Conservation (phyloP, 2,888 invertebrate species). For the Leucoptera coffeella region DNA sequence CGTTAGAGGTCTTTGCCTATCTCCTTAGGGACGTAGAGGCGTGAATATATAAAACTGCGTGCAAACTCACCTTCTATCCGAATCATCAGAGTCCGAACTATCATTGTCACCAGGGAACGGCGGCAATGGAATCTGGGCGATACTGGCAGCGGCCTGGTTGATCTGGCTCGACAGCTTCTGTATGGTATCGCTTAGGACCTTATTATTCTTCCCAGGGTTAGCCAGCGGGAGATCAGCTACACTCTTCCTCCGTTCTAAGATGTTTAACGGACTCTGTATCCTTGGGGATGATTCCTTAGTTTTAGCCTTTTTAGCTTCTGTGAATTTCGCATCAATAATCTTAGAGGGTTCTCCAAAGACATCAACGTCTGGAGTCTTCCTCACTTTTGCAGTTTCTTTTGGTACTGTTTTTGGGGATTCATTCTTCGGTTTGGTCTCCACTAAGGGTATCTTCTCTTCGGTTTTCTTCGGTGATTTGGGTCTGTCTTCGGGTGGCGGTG, state of each 20-base stretch:
- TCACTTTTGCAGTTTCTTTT: not conserved
- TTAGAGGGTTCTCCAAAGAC: conserved; percentile 37
- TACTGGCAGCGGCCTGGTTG: conserved; percentile 24
- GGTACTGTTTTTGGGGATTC: conserved; percentile 18
- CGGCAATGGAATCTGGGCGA: conserved; percentile 18
- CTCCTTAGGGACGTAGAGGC: too few species aligned
- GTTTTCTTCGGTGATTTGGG: conserved; percentile 19
- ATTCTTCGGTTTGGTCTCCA: conserved; percentile 15
- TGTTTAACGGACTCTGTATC: conserved; percentile 28
- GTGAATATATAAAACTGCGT: too few species aligned
- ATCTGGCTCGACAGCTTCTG: conserved; percentile 54
- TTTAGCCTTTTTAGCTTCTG: conserved; percentile 27
- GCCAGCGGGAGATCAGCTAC: conserved; percentile 29
- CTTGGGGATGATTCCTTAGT: conserved; percentile 22
- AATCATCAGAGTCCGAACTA: conserved; percentile 39
- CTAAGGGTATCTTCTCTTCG: conserved; percentile 11
- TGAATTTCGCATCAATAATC: conserved; percentile 20
- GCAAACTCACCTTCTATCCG: conserved; percentile 34
- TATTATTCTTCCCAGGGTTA: conserved; percentile 46
- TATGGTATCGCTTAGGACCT: conserved; percentile 57
- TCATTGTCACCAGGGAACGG: conserved; percentile 32
- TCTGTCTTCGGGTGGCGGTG: conserved; percentile 25
- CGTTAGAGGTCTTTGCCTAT: too few species aligned
- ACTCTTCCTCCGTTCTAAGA: conserved; percentile 34
- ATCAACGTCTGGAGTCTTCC: conserved; percentile 15